Percentiles rank a stretch among this genome's conserved stretches.
Conservation (phyloP, 37 sponge, comb jelly and placozoan genomes). For the Chondrosia reniformis region DNA sequence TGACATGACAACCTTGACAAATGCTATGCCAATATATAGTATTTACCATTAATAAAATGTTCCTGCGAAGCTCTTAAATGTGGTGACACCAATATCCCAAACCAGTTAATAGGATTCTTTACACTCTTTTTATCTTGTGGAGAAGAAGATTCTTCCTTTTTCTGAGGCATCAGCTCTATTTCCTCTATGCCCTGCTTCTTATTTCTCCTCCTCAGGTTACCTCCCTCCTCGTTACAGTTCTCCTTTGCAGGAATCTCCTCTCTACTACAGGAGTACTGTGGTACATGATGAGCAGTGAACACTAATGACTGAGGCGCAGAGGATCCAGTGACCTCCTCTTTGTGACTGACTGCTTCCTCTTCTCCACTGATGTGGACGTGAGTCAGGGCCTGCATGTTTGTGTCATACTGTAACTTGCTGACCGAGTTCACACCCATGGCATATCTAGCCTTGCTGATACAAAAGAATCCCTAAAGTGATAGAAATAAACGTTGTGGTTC, state of each 20-base stretch:
- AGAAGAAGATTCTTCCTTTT: too few species aligned
- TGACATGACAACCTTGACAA: too few species aligned
- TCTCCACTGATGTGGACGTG: background rate
- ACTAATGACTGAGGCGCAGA: too few species aligned
- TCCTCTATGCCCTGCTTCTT: background rate
- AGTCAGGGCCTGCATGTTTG: conserved; percentile 42
- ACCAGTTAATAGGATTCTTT: conserved; percentile 75
- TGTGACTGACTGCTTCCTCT: background rate
- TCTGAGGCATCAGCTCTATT: too few species aligned
- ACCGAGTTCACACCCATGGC: conserved; percentile 64
- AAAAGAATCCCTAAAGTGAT: conserved; percentile 51
- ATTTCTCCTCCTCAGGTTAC: background rate
- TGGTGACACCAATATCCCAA: conserved; percentile 69
- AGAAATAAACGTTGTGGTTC: background rate
- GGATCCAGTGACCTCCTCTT: background rate
- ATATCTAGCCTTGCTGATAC: conserved; percentile 58
- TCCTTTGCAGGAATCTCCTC: too few species aligned
- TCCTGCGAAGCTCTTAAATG: conserved; percentile 51
- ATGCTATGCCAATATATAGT: background rate
- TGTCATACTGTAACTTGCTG: conserved; percentile 60
- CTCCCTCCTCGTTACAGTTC: too few species aligned
- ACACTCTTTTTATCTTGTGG: too few species aligned
- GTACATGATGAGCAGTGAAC: too few species aligned
- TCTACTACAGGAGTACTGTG: too few species aligned
- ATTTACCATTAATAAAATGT: conserved; percentile 60